These are phyloP conservation scores for Puma concolor DNA, from an alignment of 2,113 vertebrate species.

Conservation along the genomic window DNA sequence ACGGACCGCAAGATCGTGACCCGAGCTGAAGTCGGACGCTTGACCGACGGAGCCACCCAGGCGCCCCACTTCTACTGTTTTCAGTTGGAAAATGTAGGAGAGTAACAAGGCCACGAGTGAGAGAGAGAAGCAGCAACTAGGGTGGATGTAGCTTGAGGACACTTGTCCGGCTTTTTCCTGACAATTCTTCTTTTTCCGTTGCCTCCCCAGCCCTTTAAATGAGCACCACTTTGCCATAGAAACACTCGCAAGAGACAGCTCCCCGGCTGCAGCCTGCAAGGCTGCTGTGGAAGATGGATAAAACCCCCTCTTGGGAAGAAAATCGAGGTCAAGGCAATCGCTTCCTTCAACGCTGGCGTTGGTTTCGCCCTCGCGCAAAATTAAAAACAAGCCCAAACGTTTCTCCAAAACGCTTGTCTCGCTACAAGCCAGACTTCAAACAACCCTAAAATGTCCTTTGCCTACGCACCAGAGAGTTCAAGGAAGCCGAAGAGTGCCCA, in stretches of 20 bases:
- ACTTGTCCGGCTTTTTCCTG: neutral
- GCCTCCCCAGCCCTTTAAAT: neutral
- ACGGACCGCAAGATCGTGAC: no score
- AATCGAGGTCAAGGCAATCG: constrained; percentile 43
- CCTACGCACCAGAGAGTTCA: constrained; percentile 85
- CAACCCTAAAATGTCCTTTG: constrained; percentile 89
- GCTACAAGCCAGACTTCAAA: constrained; percentile 89
- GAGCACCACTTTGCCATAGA: neutral
- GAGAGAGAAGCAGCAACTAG: neutral
- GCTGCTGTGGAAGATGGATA: neutral
- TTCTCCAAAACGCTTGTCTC: constrained; percentile 74
- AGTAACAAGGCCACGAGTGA: neutral
- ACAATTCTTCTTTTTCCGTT: neutral
- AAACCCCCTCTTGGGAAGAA: constrained; percentile 45
- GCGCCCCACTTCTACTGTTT: neutral
- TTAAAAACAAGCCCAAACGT: constrained; percentile 37
- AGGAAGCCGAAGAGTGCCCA: constrained; percentile 87
- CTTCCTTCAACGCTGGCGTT: constrained; percentile 51
- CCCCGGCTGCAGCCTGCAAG: fast-evolving
- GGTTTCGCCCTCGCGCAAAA: constrained; percentile 65
- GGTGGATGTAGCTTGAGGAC: neutral
- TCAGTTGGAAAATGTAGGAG: neutral
- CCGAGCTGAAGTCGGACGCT: no score
- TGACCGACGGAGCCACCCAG: no score
- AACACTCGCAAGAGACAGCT: neutral